phyloP scores from a whole-genome alignment of 2,113 vertebrate genomes.

The Lycocorax pyrrhopterus region DNA sequence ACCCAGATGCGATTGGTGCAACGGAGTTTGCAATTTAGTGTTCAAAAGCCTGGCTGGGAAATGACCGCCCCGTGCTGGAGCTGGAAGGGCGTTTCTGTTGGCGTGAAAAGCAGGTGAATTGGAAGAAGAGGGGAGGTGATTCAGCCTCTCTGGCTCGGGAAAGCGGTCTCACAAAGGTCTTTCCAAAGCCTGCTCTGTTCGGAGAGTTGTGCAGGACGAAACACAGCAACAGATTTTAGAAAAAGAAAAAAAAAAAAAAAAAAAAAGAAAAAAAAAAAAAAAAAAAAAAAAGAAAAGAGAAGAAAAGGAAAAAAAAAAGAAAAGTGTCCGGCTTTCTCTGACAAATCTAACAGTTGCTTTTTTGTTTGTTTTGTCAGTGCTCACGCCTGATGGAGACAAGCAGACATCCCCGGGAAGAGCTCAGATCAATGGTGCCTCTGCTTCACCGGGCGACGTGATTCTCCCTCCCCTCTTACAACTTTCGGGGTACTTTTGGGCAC shows the following conservation, averaged over 20 bases:
- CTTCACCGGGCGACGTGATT: not conserved
- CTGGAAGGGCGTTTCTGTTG: not conserved
- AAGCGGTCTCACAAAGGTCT: not conserved
- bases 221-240: not conserved
- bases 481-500: not conserved
- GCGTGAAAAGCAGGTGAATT: conserved; percentile 38
- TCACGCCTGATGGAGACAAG: not conserved
- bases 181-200: not conserved
- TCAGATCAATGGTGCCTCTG: not conserved
- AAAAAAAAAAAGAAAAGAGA: not conserved
- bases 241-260: too few relatives aligned
- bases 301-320: not conserved
- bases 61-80: not conserved
- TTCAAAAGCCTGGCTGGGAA: not conserved
- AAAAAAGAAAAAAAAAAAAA: fast-evolving
- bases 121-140: not conserved
- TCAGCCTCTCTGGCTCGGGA: not conserved
- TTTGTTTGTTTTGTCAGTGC: not conserved
- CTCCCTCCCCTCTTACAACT: not conserved
- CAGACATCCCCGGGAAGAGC: not conserved
- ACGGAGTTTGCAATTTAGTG: conserved; percentile 25
- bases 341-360: not conserved
- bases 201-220: not conserved
- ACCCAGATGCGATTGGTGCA: conserved; percentile 13
- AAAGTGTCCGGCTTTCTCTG: not conserved